Percentiles rank a stretch among this genome's conserved stretches.
These are phyloP conservation scores for Coregonus clupeaformis DNA, from an alignment of 2,113 vertebrate species.

Conservation along the genomic window DNA sequence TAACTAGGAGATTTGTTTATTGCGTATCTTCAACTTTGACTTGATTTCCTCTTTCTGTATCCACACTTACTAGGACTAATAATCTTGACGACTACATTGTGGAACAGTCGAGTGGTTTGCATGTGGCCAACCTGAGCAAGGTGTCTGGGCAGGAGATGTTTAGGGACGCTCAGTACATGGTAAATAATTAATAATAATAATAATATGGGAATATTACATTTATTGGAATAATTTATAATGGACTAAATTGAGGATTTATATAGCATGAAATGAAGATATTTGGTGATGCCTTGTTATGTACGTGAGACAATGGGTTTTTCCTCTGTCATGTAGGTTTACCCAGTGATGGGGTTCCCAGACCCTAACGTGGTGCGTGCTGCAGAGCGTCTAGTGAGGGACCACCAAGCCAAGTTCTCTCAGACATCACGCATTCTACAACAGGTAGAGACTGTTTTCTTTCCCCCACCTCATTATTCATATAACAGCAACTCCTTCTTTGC, in stretches of 20 bases:
- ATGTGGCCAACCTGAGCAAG: conserved; percentile 51
- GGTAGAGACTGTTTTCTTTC: conserved; percentile 54
- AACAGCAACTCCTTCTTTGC: neutral
- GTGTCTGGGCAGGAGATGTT: conserved; percentile 71
- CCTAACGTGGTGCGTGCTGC: conserved; percentile 60
- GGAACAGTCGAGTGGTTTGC: conserved; percentile 60
- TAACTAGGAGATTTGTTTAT: neutral
- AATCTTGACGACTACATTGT: conserved; percentile 57
- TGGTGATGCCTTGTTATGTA: too few species aligned
- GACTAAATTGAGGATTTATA: too few species aligned
- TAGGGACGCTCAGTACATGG: conserved; percentile 64
- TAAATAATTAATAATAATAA: too few species aligned
- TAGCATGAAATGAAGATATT: too few species aligned
- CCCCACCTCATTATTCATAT: conserved; percentile 5
- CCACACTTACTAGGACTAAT: conserved; percentile 53
- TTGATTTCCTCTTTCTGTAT: neutral
- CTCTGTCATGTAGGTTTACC: conserved; percentile 64
- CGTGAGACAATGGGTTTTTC: too few species aligned
- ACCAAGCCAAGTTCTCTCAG: conserved; percentile 65
- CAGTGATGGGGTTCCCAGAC: conserved; percentile 72
- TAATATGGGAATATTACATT: too few species aligned
- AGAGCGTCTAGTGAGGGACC: conserved; percentile 71
- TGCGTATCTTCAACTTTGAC: neutral
- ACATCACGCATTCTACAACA: conserved; percentile 75
- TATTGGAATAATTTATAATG: neutral